A percentile compares a stretch with the other conserved stretches of the same genome.
Conservation (phyloP, 2,888 invertebrate genomes). For the Lycophotia porphyrea region DNA sequence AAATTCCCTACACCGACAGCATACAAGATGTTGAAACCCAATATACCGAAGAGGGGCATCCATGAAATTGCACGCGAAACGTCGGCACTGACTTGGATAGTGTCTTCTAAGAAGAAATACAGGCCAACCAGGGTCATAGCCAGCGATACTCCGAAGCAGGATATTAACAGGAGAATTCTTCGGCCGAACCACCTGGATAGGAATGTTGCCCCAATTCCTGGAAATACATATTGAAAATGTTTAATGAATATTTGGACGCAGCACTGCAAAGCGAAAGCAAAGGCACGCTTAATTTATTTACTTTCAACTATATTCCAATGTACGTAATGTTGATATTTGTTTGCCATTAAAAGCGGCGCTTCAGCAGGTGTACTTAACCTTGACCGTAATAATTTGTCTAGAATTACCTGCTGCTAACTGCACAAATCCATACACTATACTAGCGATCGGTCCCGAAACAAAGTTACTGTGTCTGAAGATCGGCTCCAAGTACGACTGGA, state of each 20-base stretch:
- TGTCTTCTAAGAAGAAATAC: conserved; percentile 89
- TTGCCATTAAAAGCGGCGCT: not conserved
- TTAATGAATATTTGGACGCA: not conserved
- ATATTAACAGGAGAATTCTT: conserved; percentile 88
- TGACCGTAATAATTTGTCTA: not conserved
- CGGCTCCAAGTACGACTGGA: conserved; percentile 91
- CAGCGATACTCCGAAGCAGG: conserved; percentile 89
- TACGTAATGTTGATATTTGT: not conserved
- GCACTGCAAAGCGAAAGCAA: not conserved
- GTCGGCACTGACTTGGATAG: conserved; percentile 77
- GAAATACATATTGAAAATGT: conserved; percentile 56
- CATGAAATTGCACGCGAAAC: conserved; percentile 82
- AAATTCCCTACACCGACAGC: conserved; percentile 91
- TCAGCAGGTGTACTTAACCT: not conserved
- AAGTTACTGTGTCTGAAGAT: conserved; percentile 90
- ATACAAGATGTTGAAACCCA: conserved; percentile 90
- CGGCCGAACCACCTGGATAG: conserved; percentile 90
- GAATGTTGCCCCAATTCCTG: conserved; percentile 87
- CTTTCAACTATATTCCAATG: not conserved
- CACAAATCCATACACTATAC: conserved; percentile 91
- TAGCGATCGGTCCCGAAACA: conserved; percentile 88
- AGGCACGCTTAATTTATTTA: not conserved
- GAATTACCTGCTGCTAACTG: conserved; percentile 88
- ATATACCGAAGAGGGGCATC: conserved; percentile 89
- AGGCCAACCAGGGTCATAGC: conserved; percentile 87